phyloP scores from a whole-genome alignment of 23 tunicate genomes.

The Styela plicata region DNA sequence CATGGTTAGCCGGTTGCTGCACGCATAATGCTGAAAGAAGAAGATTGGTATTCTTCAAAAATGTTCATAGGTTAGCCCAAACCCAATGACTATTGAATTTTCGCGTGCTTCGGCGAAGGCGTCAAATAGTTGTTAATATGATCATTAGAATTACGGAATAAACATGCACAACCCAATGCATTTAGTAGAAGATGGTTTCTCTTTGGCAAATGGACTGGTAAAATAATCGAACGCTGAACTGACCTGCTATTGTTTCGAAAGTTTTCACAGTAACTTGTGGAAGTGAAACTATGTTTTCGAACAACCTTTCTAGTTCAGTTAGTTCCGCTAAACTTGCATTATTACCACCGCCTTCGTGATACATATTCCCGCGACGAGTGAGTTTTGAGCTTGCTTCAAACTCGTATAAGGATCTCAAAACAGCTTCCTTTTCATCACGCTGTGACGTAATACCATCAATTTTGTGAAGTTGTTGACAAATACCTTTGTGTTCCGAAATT shows the following conservation, averaged over 20 bases:
- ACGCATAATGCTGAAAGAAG: constrained; percentile 43
- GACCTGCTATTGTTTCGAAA: constrained; percentile 89
- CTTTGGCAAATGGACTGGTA: too few species aligned
- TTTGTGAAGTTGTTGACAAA: constrained; percentile 28
- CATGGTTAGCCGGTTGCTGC: constrained; percentile 67
- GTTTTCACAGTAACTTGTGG: constrained; percentile 58
- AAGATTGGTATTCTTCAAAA: too few species aligned
- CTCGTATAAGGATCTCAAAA: constrained; percentile 46
- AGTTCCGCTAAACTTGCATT: neutral
- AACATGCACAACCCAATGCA: too few species aligned
- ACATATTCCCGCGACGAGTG: neutral
- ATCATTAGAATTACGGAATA: too few species aligned
- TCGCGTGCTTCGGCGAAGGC: too few species aligned
- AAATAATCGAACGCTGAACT: too few species aligned
- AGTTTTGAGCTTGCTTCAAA: constrained; percentile 69
- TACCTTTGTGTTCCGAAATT: constrained; percentile 32
- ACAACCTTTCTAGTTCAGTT: constrained; percentile 19
- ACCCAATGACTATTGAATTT: too few species aligned
- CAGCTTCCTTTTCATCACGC: constrained; percentile 28
- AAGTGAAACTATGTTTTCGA: constrained; percentile 30
- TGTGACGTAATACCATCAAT: neutral
- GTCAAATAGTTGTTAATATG: too few species aligned
- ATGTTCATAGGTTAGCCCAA: too few species aligned
- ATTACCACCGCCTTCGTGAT: neutral
- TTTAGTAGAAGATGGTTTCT: too few species aligned